phyloP scores from a whole-genome alignment of 2,888 invertebrate species.

The Pterostichus madidus region DNA sequence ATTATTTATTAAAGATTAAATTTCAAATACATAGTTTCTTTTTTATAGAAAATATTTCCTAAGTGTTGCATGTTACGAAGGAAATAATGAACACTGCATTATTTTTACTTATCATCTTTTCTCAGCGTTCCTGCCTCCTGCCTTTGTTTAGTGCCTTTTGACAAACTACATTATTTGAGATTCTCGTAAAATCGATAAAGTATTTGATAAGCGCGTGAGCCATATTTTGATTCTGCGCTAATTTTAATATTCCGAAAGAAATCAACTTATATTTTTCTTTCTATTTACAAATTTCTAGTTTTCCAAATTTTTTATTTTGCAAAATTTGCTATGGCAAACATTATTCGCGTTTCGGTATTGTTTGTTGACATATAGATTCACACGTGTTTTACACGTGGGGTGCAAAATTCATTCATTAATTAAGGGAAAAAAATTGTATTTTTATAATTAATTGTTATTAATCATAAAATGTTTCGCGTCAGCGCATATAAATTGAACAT shows the following conservation, averaged over 20 bases:
- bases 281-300: not conserved
- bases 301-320: not conserved
- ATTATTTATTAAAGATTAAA: slow-evolving; percentile 23
- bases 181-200: slow-evolving; percentile 61
- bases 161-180: slow-evolving; percentile 55
- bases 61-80: slow-evolving; percentile 18
- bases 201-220: slow-evolving; percentile 56
- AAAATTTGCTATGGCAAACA: not conserved
- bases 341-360: not conserved
- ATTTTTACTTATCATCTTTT: not conserved
- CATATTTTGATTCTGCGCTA: slow-evolving; percentile 42
- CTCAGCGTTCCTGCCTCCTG: not conserved
- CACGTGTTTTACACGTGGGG: slow-evolving; percentile 63
- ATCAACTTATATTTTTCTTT: not conserved
- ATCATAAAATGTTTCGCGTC: slow-evolving; percentile 65
- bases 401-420: slow-evolving; percentile 36
- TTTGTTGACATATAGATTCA: slow-evolving; percentile 41
- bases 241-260: not conserved
- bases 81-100: not conserved
- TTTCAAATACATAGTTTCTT: not conserved
- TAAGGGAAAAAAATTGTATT: slow-evolving; percentile 24
- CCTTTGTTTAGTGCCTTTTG: slow-evolving; percentile 59
- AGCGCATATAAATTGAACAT: slow-evolving; percentile 70
- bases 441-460: slow-evolving; percentile 49
- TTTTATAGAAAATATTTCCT: not conserved